A percentile compares a stretch with the other conserved stretches of the same genome.
Conservation (phyloP, 2,888 invertebrate genomes). For the Drosophila ezoana region DNA sequence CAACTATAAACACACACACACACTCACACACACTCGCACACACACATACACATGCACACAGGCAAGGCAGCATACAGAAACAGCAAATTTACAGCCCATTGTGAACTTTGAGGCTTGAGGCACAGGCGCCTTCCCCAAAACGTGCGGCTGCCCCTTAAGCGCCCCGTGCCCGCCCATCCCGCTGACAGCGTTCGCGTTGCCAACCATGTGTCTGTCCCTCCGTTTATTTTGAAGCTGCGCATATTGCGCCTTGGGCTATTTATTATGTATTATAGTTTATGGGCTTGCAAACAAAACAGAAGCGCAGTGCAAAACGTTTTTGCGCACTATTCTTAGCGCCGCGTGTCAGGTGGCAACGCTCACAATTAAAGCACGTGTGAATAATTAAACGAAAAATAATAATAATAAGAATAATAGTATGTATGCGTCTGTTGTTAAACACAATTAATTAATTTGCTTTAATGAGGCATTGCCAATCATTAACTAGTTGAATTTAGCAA, state of each 20-base stretch:
- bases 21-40: slow-evolving; percentile 28
- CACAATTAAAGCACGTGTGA: slow-evolving; percentile 26
- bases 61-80: slow-evolving; percentile 19
- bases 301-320: slow-evolving; percentile 52
- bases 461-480: slow-evolving; percentile 21
- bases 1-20: slow-evolving; percentile 46
- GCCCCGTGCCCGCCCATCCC: slow-evolving; percentile 4
- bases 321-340: slow-evolving; percentile 55
- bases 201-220: slow-evolving; percentile 49
- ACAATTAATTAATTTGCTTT: slow-evolving; percentile 14
- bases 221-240: slow-evolving; percentile 67
- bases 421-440: background rate
- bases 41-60: slow-evolving; percentile 9
- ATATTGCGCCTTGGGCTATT: slow-evolving; percentile 76
- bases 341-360: slow-evolving; percentile 55
- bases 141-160: background rate
- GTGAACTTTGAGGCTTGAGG: slow-evolving; percentile 69
- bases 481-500: slow-evolving; percentile 36
- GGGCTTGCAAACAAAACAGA: slow-evolving; percentile 51
- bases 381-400: slow-evolving; percentile 9
- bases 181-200: slow-evolving; percentile 29
- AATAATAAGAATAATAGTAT: background rate
- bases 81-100: slow-evolving; percentile 60
- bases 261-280: slow-evolving; percentile 72
- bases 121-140: slow-evolving; percentile 53